phyloP scores from a whole-genome alignment of 2,113 vertebrate species.

The Phrynosoma platyrhinos region DNA sequence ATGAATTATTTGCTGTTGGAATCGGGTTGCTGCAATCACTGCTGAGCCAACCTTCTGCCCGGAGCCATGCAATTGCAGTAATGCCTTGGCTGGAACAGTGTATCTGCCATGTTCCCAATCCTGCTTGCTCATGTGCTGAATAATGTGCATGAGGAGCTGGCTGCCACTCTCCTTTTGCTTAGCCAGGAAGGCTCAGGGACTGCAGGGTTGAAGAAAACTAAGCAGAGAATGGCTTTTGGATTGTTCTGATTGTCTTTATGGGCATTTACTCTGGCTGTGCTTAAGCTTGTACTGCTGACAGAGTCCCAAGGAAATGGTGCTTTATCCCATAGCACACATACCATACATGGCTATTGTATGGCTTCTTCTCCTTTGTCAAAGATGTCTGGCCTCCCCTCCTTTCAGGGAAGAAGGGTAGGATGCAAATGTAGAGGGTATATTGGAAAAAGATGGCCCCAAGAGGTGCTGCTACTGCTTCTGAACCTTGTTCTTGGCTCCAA shows the following conservation, averaged over 20 bases:
- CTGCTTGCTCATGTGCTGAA: conserved; percentile 12
- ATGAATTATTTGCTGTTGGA: neutral
- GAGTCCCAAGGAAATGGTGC: neutral
- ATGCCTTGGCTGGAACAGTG: conserved; percentile 29
- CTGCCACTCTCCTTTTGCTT: neutral
- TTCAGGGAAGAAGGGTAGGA: neutral
- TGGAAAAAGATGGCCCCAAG: neutral
- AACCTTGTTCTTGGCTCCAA: neutral
- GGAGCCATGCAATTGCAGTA: conserved; percentile 25
- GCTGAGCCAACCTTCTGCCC: conserved; percentile 27
- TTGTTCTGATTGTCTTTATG: neutral
- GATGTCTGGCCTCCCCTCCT: neutral
- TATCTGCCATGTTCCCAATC: conserved; percentile 10
- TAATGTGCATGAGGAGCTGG: neutral
- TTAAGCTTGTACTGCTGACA: neutral
- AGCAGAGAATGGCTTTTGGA: neutral
- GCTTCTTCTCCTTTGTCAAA: neutral
- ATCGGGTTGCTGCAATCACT: neutral
- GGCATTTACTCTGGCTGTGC: neutral
- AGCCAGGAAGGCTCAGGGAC: neutral
- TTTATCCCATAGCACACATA: neutral
- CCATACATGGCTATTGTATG: neutral
- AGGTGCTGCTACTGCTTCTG: neutral
- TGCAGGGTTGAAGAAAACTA: neutral
- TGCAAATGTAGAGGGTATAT: neutral